Base-by-base conservation (phyloP, 2,888 invertebrate genomes). In the Erebia ligea region DNA sequence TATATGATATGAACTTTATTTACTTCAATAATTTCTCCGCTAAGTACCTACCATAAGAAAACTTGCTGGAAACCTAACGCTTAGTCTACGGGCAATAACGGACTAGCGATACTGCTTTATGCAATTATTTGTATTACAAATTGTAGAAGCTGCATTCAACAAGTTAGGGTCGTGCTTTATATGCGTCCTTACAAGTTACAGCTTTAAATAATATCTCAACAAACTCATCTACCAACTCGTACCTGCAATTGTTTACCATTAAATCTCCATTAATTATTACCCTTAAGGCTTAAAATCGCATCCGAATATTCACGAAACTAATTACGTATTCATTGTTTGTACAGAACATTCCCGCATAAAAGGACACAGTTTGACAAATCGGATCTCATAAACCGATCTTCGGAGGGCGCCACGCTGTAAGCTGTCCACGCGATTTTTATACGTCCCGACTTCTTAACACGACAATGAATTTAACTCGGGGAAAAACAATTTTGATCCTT, bases 371-470 rank as follows among this genome's bases (percentile, higher is more conserved):
- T 83, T 86, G 85, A 87, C 82, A 86, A 87, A 88, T 87, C 80
- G 79, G 76, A 78, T 80, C 80, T 81, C 84, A 85, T 86, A 84
- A 84, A 79, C 74, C 78, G 67, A 67, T 67, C 67, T 73, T 77
- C 77, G 80, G 75, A 78, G 82, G 83, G 84, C 86, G 87, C 87
- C 87, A 82, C 83, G 83, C 82, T 84, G 84, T 82, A 74, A 73
- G 71, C 78, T 81, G 84, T 85, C 85, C 82, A 75, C 81, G 81
- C 81, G 80, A 85, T 86, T 86, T 86, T 86, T 87, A 86, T 84
- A 82, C 76, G 85, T 84, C 84, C 78, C 76, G 78, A 78, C 78
- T 76, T 70, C 71, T 67, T 76, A 76, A 78, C 75, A 77, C 72
- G 74, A 69, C 76, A 70, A 76, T 78, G 75, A 72, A 76, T 79